Evolutionary conservation across 2,113 vertebrate genomes (phyloP).

Genomic region (Cathartes aura): DNA sequence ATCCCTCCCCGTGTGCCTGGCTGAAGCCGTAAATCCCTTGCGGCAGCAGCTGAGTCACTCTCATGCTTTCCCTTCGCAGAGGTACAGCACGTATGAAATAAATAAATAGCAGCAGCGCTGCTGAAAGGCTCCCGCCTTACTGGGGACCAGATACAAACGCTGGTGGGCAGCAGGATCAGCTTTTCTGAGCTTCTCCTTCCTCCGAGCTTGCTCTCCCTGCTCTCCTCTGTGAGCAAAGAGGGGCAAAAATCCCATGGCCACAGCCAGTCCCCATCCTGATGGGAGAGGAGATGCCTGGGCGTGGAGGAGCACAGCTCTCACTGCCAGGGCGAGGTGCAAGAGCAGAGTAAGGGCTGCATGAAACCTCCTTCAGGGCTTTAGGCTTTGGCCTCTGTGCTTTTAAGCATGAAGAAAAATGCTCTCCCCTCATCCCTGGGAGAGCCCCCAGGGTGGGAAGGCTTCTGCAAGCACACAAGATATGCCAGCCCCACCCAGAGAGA

Average conservation of each 20-base stretch:
- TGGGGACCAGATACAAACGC: background rate
- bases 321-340: background rate
- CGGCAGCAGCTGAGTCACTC: background rate
- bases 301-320: background rate
- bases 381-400: background rate
- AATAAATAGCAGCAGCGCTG: background rate
- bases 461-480: background rate
- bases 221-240: background rate
- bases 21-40: background rate
- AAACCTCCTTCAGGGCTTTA: background rate
- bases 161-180: background rate
- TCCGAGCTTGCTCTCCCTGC: background rate
- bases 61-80: background rate
- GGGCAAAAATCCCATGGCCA: background rate
- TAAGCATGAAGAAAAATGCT: background rate
- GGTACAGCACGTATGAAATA: background rate
- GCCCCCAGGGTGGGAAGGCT: too few relatives aligned
- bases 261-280: rapidly evolving
- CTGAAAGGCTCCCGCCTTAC: background rate
- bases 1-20: background rate
- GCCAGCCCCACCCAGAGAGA: background rate
- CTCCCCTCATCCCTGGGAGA: background rate
- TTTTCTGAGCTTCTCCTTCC: background rate
- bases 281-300: background rate
- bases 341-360: background rate